phyloP scores from a whole-genome alignment of 2,888 invertebrate genomes.

The Ectobius pallidus region DNA sequence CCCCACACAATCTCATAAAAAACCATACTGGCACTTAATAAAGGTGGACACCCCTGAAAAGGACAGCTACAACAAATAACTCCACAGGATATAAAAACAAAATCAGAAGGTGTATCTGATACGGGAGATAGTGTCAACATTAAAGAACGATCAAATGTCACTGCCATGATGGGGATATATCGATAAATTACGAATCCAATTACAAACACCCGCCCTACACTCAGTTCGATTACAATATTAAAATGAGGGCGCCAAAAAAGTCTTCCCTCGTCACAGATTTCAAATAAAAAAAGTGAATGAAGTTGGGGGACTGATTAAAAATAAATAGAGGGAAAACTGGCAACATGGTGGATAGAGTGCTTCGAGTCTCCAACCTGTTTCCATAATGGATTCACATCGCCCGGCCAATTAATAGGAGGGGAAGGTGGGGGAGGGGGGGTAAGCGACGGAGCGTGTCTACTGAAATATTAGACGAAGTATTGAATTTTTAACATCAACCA shows the following conservation, averaged over 20 bases:
- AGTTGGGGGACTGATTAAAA: constrained; percentile 31
- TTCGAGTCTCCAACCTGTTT: constrained; percentile 18
- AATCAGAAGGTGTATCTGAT: not conserved
- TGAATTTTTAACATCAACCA: constrained; percentile 7
- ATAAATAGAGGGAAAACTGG: constrained; percentile 22
- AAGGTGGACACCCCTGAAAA: too few species aligned
- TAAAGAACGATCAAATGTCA: constrained; percentile 32
- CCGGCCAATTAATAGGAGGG: constrained; percentile 11
- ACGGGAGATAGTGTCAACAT: constrained; percentile 12
- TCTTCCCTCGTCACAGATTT: constrained; percentile 13
- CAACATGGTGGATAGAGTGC: constrained; percentile 22
- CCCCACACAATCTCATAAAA: too few species aligned
- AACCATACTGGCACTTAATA: too few species aligned
- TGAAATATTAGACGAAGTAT: constrained; percentile 21
- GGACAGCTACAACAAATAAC: not conserved
- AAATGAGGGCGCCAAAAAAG: constrained; percentile 10
- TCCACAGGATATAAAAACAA: not conserved
- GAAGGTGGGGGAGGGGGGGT: not conserved
- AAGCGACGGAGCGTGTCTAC: constrained; percentile 16
- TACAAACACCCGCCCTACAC: constrained; percentile 9
- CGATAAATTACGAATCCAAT: constrained; percentile 30
- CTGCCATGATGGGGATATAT: not conserved
- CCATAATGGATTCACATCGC: constrained; percentile 26
- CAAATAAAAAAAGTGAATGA: constrained; percentile 30
- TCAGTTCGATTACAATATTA: constrained; percentile 30